Evolutionary conservation across 2,113 vertebrate species (phyloP).

Genomic region (Circaetus gallicus): DNA sequence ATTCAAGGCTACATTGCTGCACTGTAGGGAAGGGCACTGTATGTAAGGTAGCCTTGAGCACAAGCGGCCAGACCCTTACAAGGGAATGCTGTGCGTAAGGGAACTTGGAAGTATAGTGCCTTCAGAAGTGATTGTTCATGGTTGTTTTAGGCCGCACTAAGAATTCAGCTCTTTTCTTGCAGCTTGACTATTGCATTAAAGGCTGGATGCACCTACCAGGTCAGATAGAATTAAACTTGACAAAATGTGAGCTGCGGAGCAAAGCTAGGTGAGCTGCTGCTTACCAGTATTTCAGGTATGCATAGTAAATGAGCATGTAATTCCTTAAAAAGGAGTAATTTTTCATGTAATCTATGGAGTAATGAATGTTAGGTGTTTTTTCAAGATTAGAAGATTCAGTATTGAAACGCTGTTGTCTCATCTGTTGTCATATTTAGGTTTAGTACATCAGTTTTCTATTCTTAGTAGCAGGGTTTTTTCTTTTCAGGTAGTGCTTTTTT

Average conservation of each 20-base stretch:
- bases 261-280: neutral
- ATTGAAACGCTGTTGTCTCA: neutral
- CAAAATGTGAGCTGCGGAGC: neutral
- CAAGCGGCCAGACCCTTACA: neutral
- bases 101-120: neutral
- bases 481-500: neutral
- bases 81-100: neutral
- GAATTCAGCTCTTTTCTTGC: neutral
- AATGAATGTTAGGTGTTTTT: neutral
- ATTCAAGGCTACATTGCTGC: neutral
- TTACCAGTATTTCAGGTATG: neutral
- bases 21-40: neutral
- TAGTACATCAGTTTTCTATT: neutral
- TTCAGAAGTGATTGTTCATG: neutral
- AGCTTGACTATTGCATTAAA: neutral
- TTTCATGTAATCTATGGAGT: neutral
- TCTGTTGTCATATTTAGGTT: neutral
- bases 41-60: neutral
- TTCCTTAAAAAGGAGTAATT: neutral
- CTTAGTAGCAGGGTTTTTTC: neutral
- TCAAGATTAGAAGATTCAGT: neutral
- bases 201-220: neutral
- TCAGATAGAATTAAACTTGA: neutral
- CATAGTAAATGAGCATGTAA: neutral
- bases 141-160: neutral